Conservation (phyloP, 2,797 vertebrate species). For the Acanthurus tractus region DNA sequence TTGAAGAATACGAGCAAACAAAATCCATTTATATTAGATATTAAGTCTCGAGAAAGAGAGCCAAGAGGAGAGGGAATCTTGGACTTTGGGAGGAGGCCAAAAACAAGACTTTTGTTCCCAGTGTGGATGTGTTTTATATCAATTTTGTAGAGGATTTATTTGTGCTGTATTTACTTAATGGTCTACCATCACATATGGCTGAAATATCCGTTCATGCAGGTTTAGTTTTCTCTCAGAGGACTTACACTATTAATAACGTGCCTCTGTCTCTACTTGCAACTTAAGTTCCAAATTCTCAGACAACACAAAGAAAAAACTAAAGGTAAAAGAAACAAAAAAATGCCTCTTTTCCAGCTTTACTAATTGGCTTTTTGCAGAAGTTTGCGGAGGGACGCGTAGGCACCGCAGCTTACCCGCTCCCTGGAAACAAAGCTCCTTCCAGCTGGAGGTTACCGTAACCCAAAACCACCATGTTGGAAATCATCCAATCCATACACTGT, state of each 20-base stretch:
- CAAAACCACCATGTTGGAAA: constrained; percentile 70
- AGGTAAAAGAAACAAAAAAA: constrained; percentile 32
- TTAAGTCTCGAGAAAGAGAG: too few relatives aligned
- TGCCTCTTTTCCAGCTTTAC: constrained; percentile 38
- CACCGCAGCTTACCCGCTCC: constrained; percentile 61
- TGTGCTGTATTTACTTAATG: neutral
- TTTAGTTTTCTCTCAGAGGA: neutral
- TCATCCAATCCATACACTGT: constrained; percentile 63
- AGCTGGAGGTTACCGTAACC: constrained; percentile 62
- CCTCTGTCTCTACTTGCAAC: neutral
- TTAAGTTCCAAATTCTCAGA: neutral
- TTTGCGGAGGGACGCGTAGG: constrained; percentile 61
- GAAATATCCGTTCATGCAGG: neutral
- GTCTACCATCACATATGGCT: neutral
- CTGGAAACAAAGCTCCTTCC: constrained; percentile 75
- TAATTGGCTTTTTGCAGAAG: constrained; percentile 49
- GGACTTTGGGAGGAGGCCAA: too few relatives aligned
- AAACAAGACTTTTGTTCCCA: too few relatives aligned
- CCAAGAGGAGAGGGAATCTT: too few relatives aligned
- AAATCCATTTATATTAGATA: too few relatives aligned
- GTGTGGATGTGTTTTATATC: too few relatives aligned
- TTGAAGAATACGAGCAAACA: too few relatives aligned
- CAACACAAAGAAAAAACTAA: neutral
- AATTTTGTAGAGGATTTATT: neutral
- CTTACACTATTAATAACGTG: neutral